Base-by-base conservation (phyloP, 1,140 invertebrate species). In the Drosophila yakuba region DNA sequence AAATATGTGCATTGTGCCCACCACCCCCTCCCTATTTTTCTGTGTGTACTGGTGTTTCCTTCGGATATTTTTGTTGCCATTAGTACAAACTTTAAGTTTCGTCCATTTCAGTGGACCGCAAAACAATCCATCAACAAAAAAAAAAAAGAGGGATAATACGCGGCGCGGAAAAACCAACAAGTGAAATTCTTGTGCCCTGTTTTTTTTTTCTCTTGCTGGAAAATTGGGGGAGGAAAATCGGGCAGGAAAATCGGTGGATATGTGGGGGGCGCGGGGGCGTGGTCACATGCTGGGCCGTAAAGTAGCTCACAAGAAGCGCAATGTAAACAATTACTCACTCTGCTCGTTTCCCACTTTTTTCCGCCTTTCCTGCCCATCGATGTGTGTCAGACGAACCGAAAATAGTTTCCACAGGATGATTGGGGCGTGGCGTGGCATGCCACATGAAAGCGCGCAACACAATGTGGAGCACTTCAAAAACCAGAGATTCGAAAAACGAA, bases 331-430 rank as follows among this genome's bases (percentile, higher is more conserved):
- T 67, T 73, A 28, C 68, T 71, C 66, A 75, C 43, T 36, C 56
- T 55, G 68, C 72, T 39, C 20, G 11, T 28, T 25, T 14, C 20
- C 54, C 14, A 50, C 28, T 35, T 28, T 50, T n/a, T 35, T 32
- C 25, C 44, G 14, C 45, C 35, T 66, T 67, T 43, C 45, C 62
- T n/a, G 64, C 45, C 64, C 58, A 52, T 62, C 68, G 52, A 83
- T 85, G 78, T 85, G 83, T 85, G 81, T 81, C 82, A 81, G 82
- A 69, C 48, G 61, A 36, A 71, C 78, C 80, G 63, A 86, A 85
- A 85, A 85, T 86, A 85, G 81, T 85, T 72, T 12, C 11, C 76
- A 56, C 77, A 84, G 80, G 62, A 85, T 64, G 60, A 80, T 59
- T 54, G 11, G 45, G 55, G 39, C 36, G 44, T 52, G 55, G 39